Conservation (phyloP, 2,888 invertebrate genomes). For the Globia sparganii region DNA sequence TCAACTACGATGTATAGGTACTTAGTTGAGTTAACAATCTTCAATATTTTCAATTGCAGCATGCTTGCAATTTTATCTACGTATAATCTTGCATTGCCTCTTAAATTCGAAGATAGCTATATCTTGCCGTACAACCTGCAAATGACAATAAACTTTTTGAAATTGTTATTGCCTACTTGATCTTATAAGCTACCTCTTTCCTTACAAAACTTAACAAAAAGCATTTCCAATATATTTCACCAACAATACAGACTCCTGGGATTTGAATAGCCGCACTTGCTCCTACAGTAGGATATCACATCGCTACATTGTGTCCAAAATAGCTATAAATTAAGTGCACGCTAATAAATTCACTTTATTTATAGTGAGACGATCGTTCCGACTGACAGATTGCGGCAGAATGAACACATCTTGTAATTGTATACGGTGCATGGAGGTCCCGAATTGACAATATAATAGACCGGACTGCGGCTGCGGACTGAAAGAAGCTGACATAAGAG, state of each 20-base stretch:
- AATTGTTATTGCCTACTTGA: conserved; percentile 42
- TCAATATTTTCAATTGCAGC: background rate
- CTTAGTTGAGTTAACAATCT: background rate
- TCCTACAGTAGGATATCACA: conserved; percentile 72
- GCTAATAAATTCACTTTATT: conserved; percentile 86
- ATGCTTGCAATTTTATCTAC: background rate
- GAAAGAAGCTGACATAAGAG: conserved; percentile 53
- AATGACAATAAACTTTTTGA: conserved; percentile 31
- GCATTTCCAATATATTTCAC: conserved; percentile 52
- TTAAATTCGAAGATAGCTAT: conserved; percentile 32
- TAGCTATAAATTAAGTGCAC: conserved; percentile 85
- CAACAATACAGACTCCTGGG: conserved; percentile 43
- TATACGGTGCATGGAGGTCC: conserved; percentile 82
- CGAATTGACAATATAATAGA: conserved; percentile 88
- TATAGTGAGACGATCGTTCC: conserved; percentile 76
- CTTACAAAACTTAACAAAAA: conserved; percentile 44
- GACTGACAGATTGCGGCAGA: conserved; percentile 85
- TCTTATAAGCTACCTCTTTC: conserved; percentile 30
- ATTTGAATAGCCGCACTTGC: conserved; percentile 55
- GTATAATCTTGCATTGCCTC: conserved; percentile 11
- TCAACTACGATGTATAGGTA: background rate
- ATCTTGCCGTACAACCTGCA: conserved; percentile 11
- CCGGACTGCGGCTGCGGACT: conserved; percentile 60
- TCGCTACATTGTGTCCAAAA: conserved; percentile 82
- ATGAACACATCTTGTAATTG: conserved; percentile 89